Evolutionary conservation across 1,140 invertebrate genomes (phyloP), one percentile per base, ranked within the genome.

Genomic region (Bombus waltoni): DNA sequence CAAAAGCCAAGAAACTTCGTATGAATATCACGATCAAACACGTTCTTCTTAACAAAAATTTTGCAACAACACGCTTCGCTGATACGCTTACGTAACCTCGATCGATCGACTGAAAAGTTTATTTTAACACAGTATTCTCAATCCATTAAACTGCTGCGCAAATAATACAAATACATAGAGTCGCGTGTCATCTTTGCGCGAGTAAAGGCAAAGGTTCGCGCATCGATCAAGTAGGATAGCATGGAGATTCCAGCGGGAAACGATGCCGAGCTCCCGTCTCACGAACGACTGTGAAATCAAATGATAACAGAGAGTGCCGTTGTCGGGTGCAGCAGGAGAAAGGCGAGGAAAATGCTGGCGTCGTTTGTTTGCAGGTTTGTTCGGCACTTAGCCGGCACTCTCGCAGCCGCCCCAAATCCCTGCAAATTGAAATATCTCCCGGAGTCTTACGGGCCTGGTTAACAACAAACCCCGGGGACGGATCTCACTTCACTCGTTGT

Each of bases 401-500:
- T 91, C 84, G 74, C 85, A 59, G 76, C 79, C 81, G 81, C 44
- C 53, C 87, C 83, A 93, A 92, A 93, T 91, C 92, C 92, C 86
- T 89, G 84, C 89, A 93, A 93, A 92, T 93, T 93, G 92, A 93
- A 93, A 93, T 93, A 93, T 93, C 92, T 89, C 90, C 85, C 88
- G 65, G 82, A 92, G 89, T 91, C 90, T 92, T 92, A 89, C 65
- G 84, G 82, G 78, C 83, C 87, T 91, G 92, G 89, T 92, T 93
- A 93, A 93, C 93, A 93, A 93, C 92, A 93, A 93, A 91, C 91
- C 88, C 88, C 70, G 53, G 83, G 81, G 91, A 91, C 91, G 90
- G 89, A 92, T 92, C 90, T 93, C 90, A 85, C 91, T 90, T 91
- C 89, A 88, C 89, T 88, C 88, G 79, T 86, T 83, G 81, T 92